Evolutionary conservation across 2,113 vertebrate genomes (phyloP), one percentile per base, ranked within the genome.

Genomic region (Cnemophilus loriae): DNA sequence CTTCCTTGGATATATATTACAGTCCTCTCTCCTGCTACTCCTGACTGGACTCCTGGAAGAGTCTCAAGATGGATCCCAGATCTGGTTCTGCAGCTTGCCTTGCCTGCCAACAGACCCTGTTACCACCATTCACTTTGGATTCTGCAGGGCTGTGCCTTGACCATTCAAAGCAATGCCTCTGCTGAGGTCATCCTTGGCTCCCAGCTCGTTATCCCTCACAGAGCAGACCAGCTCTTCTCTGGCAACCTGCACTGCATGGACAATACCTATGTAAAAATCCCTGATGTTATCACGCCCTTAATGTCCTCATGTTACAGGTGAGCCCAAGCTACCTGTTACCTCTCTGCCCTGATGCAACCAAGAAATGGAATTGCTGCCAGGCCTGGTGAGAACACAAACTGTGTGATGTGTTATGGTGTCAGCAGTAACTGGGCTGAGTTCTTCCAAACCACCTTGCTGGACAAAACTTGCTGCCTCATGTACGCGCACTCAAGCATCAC

Each of bases 401-500:
- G 28, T 37, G 39, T 21, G 44, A 55, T 27, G 39, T 22, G 55
- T 90, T 87, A 47, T 56, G 39, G 87, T 55, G 68, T 22, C 53
- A 92, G 44, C 65, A 60, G 27, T 46, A 53, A 47, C 46, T 73
- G 16, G 11, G 26, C 42, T 10, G 50, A 67, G 60, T 46, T 73
- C 39, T 87, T 73, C 52, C 60, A 61, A 68, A 28, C 37, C 28
- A 21, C 3, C 20, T 53, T 47, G 30, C 55, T 15, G 11, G 44
- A 78, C 56, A 74, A 64, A 41, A 23, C 32, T 56, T 75, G 33
- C 85, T 82, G 56, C 33, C 11, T 68, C 6, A 2, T 1, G 2
- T 23, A 11, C 1, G 1, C 1, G 6, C 56, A 21, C 20, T 69
- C 47, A 35, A 9, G 0, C 20, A 37, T 18, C 5, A 4, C 37